These are phyloP conservation scores for Athene noctua DNA, from an alignment of 2,113 vertebrate species.

Conservation along the genomic window DNA sequence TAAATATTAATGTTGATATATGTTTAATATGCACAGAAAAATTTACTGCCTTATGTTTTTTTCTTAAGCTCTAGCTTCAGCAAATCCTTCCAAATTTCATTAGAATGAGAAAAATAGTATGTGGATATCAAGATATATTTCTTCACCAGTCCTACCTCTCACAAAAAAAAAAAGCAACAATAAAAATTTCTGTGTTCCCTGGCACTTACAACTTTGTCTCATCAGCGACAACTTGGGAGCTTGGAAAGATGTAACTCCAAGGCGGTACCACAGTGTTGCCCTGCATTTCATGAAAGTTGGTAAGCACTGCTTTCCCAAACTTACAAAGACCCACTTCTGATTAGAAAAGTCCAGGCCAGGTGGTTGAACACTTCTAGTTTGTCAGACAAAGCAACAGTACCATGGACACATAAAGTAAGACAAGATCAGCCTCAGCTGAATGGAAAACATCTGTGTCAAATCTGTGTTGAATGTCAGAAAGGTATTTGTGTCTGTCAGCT, in stretches of 20 bases:
- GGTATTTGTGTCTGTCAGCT: background rate
- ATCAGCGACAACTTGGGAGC: background rate
- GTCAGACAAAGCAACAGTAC: background rate
- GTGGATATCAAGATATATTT: background rate
- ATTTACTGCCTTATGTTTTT: background rate
- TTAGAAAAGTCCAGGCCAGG: background rate
- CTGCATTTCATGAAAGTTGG: background rate
- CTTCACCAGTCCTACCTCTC: background rate
- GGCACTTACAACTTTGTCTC: background rate
- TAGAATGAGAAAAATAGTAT: background rate
- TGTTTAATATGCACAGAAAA: background rate
- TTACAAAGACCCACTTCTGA: background rate
- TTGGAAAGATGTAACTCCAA: background rate
- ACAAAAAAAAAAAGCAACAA: background rate
- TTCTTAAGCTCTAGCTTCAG: background rate
- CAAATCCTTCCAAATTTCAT: background rate
- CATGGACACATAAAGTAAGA: background rate
- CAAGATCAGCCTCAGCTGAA: background rate
- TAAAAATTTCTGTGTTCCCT: background rate
- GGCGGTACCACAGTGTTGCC: fast-evolving
- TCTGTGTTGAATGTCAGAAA: background rate
- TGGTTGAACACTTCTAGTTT: background rate
- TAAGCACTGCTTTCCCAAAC: background rate
- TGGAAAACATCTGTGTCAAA: background rate
- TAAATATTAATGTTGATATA: background rate